These are phyloP conservation scores for Gadopsis marmoratus DNA, from an alignment of 2,797 vertebrate genomes.

Conservation along the genomic window DNA sequence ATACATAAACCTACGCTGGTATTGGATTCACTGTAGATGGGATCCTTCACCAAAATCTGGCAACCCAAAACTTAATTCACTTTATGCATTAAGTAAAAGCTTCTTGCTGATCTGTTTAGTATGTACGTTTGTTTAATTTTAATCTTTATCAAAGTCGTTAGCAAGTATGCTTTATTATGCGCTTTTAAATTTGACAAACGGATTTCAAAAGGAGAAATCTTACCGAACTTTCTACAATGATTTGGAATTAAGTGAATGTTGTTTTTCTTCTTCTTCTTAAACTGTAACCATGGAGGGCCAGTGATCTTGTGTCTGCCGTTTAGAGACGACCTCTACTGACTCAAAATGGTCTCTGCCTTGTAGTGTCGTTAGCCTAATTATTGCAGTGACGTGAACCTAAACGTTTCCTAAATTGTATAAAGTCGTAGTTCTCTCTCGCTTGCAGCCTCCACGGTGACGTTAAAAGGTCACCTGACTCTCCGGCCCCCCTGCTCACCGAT, in stretches of 20 bases:
- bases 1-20: neutral
- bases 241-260: conserved; percentile 38
- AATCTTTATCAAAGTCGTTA: conserved; percentile 4
- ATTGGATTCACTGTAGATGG: neutral
- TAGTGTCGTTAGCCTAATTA: conserved; percentile 32
- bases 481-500: neutral
- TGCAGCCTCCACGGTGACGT: conserved; percentile 7
- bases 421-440: neutral
- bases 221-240: neutral
- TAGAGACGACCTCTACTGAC: conserved; percentile 1
- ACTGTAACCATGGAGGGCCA: neutral
- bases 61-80: conserved; percentile 2
- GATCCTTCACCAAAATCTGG: neutral
- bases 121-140: neutral
- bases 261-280: conserved; percentile 5
- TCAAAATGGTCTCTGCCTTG: conserved; percentile 49
- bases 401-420: conserved; percentile 20
- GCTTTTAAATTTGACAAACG: conserved; percentile 8
- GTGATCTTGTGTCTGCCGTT: conserved; percentile 11
- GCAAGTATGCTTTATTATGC: neutral
- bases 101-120: neutral
- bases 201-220: neutral
- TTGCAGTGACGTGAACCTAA: conserved; percentile 18
- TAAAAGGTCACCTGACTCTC: conserved; percentile 14
- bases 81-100: neutral